A percentile compares a stretch with the other conserved stretches of the same genome.
Conservation (phyloP, 1,140 invertebrate species). For the Parapsyche elsis region DNA sequence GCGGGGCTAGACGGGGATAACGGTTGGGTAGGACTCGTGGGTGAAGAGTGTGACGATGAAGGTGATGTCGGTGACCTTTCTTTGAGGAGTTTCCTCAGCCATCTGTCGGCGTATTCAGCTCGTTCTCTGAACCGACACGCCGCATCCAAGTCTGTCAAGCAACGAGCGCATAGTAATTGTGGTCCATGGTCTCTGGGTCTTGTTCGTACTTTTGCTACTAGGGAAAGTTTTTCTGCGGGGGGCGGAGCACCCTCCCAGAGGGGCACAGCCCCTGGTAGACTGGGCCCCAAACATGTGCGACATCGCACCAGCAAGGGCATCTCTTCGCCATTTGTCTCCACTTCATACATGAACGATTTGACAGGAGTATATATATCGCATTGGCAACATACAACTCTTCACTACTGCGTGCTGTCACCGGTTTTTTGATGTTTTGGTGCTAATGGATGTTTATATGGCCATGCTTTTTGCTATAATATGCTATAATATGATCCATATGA, state of each 20-base stretch:
- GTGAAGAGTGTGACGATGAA: not conserved
- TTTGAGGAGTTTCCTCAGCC: not conserved
- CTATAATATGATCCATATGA: too few species aligned
- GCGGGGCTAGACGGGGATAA: not conserved
- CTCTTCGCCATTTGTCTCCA: not conserved
- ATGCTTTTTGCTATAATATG: too few species aligned
- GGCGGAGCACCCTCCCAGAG: conserved; percentile 23
- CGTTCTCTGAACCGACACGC: not conserved
- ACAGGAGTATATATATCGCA: not conserved
- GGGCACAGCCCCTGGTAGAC: not conserved
- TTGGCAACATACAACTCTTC: not conserved
- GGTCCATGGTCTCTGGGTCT: conserved; percentile 20
- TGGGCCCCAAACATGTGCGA: conserved; percentile 13
- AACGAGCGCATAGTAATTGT: not conserved
- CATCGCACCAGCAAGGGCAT: not conserved
- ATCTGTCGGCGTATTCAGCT: conserved; percentile 2
- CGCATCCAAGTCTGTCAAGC: not conserved
- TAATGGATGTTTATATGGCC: not conserved
- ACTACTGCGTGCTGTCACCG: not conserved
- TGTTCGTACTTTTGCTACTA: not conserved
- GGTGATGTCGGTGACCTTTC: not conserved
- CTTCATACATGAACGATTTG: not conserved
- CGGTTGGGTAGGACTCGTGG: not conserved
- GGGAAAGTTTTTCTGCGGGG: not conserved
- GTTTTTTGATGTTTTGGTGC: not conserved